Base-by-base conservation (phyloP, 2,888 invertebrate genomes). In the Chrysolina haemoptera region DNA sequence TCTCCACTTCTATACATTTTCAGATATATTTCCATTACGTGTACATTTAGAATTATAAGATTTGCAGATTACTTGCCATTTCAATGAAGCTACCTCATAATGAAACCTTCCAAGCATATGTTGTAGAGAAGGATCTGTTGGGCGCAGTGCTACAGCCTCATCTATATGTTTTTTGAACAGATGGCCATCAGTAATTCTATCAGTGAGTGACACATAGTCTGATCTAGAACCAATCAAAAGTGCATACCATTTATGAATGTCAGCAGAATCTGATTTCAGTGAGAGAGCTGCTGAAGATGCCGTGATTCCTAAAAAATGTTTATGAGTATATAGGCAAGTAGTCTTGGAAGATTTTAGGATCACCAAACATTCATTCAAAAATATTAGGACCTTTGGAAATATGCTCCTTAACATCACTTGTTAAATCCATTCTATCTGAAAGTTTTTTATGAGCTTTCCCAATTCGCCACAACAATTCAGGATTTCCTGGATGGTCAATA, bases 171-270 rank as follows among this genome's bases (percentile, higher is more conserved):
- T 88, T 86, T 93, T 93, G 83, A 94, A 94, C 22, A 88, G 82
- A 82, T 89, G 89, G 0, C 93, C 94, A 85, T 91, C 92, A 78
- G 89, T 85, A 66, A 94, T 92, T 87, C 91, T 92, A 55, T 93
- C 92, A 82, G 91, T 91, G 2, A 89, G 89, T 0, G 91, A 87
- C 69, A 91, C 89, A 83, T 89, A 91, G 71, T 93, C 91, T 41
- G 90, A 90, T 67, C 91, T 87, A 63, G 90, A 88, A 16, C 82
- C 82, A 64, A 93, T 83, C 14, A 93, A 89, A 64, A 94, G 91
- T 1, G 94, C 94, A 85, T 89, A 92, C 94, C 94, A 94, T 86
- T 94, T 94, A 86, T 94, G 93, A 16, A 91, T 90, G 81, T 93
- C 90, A 0, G 91, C 88, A 81, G 90, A 88, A 20, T 88, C 83